Evolutionary conservation across 2,113 vertebrate species (phyloP).

Genomic region (Tragulus kanchil): DNA sequence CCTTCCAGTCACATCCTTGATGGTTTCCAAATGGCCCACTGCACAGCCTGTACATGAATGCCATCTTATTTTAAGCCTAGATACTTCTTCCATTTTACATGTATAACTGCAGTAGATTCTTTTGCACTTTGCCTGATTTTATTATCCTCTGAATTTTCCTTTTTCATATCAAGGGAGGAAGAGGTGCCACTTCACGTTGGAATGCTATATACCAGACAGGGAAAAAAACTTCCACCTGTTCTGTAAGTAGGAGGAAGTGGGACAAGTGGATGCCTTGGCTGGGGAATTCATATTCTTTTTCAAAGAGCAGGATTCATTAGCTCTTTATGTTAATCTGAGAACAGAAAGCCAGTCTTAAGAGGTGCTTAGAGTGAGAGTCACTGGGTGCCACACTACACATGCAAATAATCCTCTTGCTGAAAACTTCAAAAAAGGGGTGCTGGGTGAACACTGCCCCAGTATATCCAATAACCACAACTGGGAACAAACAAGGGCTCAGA

Average conservation of each 20-base stretch:
- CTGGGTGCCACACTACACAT: background rate
- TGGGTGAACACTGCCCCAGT: constrained; percentile 72
- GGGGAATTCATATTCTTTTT: background rate
- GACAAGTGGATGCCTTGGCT: background rate
- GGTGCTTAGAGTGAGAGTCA: constrained; percentile 74
- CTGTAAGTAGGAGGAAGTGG: background rate
- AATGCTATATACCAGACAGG: background rate
- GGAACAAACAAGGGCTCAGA: constrained; percentile 34
- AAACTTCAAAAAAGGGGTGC: constrained; percentile 75
- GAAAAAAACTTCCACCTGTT: constrained; percentile 47
- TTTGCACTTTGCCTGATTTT: constrained; percentile 17
- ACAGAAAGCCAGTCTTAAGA: constrained; percentile 70
- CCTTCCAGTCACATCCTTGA: background rate
- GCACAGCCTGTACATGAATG: background rate
- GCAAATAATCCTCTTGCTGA: constrained; percentile 72
- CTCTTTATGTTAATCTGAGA: constrained; percentile 74
- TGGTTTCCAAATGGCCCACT: background rate
- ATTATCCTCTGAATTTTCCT: constrained; percentile 41
- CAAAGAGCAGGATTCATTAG: background rate
- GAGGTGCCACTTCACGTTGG: background rate
- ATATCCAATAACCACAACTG: constrained; percentile 70
- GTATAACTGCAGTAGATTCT: background rate
- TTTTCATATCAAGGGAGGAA: background rate
- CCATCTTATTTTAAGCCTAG: background rate
- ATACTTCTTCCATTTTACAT: background rate